Percentiles rank a stretch among this genome's conserved stretches.
Evolutionary conservation across 2,113 vertebrate species (phyloP).

Genomic region (Ammospiza caudacuta): DNA sequence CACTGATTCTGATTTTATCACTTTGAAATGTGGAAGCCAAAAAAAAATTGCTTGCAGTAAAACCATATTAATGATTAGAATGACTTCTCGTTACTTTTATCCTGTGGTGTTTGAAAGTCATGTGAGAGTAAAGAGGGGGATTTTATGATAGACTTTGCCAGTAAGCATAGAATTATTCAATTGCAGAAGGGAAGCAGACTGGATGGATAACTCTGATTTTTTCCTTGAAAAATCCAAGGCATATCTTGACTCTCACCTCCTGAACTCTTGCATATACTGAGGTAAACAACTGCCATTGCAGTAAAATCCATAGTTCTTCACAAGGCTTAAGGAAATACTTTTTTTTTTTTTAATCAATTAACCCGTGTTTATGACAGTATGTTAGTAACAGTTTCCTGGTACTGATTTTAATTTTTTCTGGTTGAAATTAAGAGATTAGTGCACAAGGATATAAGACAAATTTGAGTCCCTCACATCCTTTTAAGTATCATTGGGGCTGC

Average conservation of each 20-base stretch:
- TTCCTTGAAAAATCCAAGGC: neutral
- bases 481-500: neutral
- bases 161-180: neutral
- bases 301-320: neutral
- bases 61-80: neutral
- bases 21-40: neutral
- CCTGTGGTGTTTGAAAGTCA: neutral
- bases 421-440: neutral
- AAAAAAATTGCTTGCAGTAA: neutral
- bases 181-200: neutral
- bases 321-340: neutral
- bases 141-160: neutral
- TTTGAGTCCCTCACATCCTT: neutral
- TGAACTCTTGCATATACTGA: conserved; percentile 19
- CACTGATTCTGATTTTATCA: neutral
- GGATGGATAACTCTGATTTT: neutral
- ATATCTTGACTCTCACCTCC: neutral
- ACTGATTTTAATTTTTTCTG: neutral
- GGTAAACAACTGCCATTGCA: conserved; percentile 15
- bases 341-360: conserved; percentile 7
- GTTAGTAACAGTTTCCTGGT: neutral
- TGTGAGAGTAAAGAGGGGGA: neutral
- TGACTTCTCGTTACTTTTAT: neutral
- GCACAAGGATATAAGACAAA: neutral
- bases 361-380: neutral